Evolutionary conservation across 2,113 vertebrate species (phyloP).

Genomic region (Neogobius melanostomus): DNA sequence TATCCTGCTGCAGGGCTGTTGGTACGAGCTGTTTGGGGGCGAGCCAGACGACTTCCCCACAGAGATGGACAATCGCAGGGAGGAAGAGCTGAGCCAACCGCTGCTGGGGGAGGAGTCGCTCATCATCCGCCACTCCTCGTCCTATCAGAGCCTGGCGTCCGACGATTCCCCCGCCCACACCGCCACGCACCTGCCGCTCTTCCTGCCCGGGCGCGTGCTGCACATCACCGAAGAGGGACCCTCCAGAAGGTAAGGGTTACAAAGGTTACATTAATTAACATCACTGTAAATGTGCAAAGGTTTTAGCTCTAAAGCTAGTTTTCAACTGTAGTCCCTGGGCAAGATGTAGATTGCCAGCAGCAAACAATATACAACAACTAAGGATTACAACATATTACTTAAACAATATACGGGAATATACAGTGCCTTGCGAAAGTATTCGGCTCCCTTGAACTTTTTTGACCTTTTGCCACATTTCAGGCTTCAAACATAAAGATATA

Average conservation of each 20-base stretch:
- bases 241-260: constrained; percentile 77
- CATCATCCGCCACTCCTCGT: constrained; percentile 79
- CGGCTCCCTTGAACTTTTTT: no score
- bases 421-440: no score
- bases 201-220: constrained; percentile 89
- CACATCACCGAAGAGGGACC: constrained; percentile 85
- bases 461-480: no score
- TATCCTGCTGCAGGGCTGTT: constrained; percentile 89
- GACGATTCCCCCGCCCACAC: constrained; percentile 78
- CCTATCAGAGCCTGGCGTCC: constrained; percentile 82
- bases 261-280: neutral
- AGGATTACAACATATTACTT: no score
- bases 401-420: no score
- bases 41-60: constrained; percentile 83
- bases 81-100: constrained; percentile 81
- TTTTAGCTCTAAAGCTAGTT: no score
- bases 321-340: no score
- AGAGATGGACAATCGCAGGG: constrained; percentile 83
- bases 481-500: no score
- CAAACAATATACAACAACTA: no score
- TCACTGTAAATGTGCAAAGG: no score
- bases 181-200: constrained; percentile 82
- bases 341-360: no score
- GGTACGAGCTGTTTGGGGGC: constrained; percentile 93
- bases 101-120: constrained; percentile 91